Percentiles rank a stretch among this genome's conserved stretches.
These are phyloP conservation scores for Andrena bicolor DNA, from an alignment of 2,888 invertebrate species.

Conservation along the genomic window DNA sequence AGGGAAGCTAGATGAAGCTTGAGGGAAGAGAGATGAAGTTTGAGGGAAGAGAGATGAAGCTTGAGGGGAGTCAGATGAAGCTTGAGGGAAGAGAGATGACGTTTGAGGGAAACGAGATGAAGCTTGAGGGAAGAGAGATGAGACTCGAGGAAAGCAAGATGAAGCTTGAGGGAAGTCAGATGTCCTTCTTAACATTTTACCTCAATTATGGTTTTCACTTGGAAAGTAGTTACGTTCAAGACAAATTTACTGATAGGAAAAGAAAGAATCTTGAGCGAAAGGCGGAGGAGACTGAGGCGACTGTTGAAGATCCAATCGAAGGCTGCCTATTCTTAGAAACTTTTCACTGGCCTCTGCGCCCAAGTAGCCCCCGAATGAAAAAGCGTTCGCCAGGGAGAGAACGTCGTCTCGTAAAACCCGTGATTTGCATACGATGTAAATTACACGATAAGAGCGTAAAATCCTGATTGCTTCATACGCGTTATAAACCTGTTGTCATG, in stretches of 20 bases:
- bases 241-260: not conserved
- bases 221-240: too few species aligned
- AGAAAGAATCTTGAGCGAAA: not conserved
- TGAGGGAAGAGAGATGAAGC: too few species aligned
- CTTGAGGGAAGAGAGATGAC: too few species aligned
- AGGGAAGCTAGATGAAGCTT: not conserved
- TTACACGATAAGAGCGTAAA: conserved; percentile 78
- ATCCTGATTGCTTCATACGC: conserved; percentile 75
- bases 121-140: not conserved
- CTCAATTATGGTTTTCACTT: not conserved
- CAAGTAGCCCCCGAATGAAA: conserved; percentile 28
- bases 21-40: not conserved
- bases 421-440: conserved; percentile 79
- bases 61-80: not conserved
- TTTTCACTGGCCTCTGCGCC: conserved; percentile 17
- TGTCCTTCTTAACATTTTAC: not conserved
- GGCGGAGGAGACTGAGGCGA: not conserved
- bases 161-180: too few species aligned
- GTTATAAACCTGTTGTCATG: conserved; percentile 74
- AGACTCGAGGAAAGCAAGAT: not conserved
- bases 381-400: conserved; percentile 60
- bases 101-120: not conserved
- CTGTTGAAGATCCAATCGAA: conserved; percentile 12
- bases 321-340: conserved; percentile 29
- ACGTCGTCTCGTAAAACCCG: conserved; percentile 71